Conservation (phyloP, 2,113 vertebrate species). For the Potamarius usumacintae region DNA sequence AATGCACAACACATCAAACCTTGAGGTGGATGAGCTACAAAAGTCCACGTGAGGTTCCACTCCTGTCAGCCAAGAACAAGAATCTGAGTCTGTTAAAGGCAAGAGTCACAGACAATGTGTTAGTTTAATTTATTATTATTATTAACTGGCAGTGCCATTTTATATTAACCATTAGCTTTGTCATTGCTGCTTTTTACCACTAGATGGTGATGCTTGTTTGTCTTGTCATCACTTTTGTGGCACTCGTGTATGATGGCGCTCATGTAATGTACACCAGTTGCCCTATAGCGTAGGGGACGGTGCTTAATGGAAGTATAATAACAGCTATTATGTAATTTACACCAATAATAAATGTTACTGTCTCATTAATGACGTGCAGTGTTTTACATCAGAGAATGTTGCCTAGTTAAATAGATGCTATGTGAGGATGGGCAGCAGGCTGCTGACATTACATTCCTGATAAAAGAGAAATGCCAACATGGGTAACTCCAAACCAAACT, state of each 20-base stretch:
- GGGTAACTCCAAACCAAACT: background rate
- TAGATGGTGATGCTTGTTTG: slow-evolving; percentile 20
- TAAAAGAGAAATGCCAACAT: background rate
- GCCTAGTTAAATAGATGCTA: background rate
- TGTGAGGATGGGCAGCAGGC: background rate
- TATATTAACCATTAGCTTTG: background rate
- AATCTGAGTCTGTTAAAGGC: background rate
- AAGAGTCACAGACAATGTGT: no score
- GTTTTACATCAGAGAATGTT: background rate
- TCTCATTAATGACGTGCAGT: no score
- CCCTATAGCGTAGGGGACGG: background rate
- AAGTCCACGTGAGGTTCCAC: background rate
- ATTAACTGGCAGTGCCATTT: background rate
- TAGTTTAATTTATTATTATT: no score
- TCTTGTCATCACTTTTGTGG: background rate
- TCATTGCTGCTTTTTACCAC: background rate
- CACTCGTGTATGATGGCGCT: background rate
- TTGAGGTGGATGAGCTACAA: background rate
- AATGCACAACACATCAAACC: background rate
- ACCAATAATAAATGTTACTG: background rate
- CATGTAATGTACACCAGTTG: background rate
- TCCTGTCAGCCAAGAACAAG: background rate
- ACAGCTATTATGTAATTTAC: background rate
- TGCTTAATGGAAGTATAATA: background rate
- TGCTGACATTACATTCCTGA: background rate